Evolutionary conservation across 2,797 vertebrate genomes (phyloP).

Genomic region (Pelobates cultripes): DNA sequence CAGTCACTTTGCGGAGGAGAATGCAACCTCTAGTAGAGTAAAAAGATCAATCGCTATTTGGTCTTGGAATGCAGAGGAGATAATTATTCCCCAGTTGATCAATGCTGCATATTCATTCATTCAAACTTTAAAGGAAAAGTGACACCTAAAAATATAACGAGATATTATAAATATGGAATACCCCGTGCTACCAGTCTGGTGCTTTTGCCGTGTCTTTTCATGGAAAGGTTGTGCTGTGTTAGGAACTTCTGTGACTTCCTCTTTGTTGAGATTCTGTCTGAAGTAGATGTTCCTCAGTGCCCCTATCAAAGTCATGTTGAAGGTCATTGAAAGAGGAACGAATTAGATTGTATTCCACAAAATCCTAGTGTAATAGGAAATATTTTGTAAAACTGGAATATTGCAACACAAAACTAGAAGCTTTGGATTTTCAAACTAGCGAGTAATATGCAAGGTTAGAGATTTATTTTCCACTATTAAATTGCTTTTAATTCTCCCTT

Average conservation of each 20-base stretch:
- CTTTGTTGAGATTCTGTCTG: not conserved
- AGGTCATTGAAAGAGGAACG: too few species aligned
- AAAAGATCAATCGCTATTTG: not conserved
- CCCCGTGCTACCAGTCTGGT: not conserved
- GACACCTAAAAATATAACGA: not conserved
- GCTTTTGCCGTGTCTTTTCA: not conserved
- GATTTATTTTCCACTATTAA: too few species aligned
- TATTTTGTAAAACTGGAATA: too few species aligned
- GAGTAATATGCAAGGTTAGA: too few species aligned
- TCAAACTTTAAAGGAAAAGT: not conserved
- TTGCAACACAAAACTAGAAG: too few species aligned
- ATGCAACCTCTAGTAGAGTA: not conserved
- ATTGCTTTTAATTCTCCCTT: too few species aligned
- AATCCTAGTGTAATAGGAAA: too few species aligned
- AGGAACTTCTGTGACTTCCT: not conserved
- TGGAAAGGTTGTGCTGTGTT: not conserved
- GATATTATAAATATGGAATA: not conserved
- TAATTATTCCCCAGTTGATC: not conserved
- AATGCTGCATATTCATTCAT: slow-evolving; percentile 3
- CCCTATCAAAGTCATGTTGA: not conserved
- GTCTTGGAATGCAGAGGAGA: slow-evolving; percentile 4
- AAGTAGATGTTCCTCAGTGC: not conserved
- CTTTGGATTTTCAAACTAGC: too few species aligned
- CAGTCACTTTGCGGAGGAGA: slow-evolving; percentile 1
- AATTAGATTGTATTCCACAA: not conserved